Evolutionary conservation across 1,140 invertebrate species (phyloP).

Genomic region (Lucilia cuprina): DNA sequence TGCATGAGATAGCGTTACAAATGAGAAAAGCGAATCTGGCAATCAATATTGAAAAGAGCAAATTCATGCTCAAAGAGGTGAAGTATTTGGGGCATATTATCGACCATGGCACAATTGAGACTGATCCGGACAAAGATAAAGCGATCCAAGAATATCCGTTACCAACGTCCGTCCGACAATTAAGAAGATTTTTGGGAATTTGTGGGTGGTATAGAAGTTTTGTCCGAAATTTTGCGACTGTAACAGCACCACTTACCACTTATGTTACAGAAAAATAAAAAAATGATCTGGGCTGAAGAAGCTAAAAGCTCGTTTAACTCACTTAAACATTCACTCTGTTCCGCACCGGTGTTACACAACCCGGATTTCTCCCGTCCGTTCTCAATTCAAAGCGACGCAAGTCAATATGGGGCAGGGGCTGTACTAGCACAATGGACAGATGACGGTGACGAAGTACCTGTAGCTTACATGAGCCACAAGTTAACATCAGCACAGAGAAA

Average conservation of each 20-base stretch:
- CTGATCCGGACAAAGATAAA: constrained; percentile 4
- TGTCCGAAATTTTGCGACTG: background rate
- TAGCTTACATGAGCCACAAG: background rate
- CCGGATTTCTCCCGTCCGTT: background rate
- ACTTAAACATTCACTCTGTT: background rate
- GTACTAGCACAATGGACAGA: background rate
- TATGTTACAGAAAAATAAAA: background rate
- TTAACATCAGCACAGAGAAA: background rate
- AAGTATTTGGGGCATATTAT: background rate
- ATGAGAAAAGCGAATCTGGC: constrained; percentile 7
- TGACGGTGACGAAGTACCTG: background rate
- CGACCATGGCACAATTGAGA: background rate
- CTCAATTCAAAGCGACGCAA: constrained; percentile 1
- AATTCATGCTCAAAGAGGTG: constrained; percentile 55
- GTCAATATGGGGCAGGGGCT: background rate
- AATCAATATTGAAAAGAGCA: constrained; percentile 44
- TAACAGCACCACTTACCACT: background rate
- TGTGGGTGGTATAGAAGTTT: background rate
- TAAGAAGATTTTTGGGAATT: constrained; percentile 4
- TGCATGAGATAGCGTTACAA: constrained; percentile 13
- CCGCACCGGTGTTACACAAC: background rate
- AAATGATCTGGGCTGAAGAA: constrained; percentile 13
- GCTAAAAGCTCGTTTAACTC: background rate
- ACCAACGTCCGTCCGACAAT: background rate
- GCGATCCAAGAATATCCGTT: background rate